These are phyloP conservation scores for Eonycteris spelaea DNA, from an alignment of 2,113 vertebrate genomes.

Conservation along the genomic window DNA sequence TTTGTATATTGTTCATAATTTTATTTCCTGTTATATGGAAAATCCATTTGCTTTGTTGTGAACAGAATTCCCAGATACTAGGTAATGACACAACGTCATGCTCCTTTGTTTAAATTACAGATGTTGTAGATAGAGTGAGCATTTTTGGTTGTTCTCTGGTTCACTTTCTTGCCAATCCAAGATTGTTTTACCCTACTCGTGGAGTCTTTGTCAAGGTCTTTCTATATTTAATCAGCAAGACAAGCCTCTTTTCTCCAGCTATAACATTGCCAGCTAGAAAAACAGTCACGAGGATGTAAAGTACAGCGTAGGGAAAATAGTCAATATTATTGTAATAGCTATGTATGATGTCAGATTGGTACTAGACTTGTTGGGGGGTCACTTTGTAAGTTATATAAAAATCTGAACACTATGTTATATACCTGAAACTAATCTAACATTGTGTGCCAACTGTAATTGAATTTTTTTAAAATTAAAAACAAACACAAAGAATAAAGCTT, in stretches of 20 bases:
- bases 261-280: neutral
- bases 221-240: conserved; percentile 5
- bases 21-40: conserved; percentile 25
- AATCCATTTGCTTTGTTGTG: conserved; percentile 9
- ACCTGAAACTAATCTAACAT: neutral
- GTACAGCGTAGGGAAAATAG: too few species aligned
- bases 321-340: neutral
- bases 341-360: neutral
- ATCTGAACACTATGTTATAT: neutral
- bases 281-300: neutral
- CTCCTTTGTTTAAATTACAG: neutral
- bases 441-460: neutral
- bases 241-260: neutral
- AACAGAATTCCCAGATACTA: conserved; percentile 29
- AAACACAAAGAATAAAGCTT: neutral
- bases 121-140: neutral
- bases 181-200: neutral
- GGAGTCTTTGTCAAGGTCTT: neutral
- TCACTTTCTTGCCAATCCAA: conserved; percentile 25
- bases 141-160: neutral
- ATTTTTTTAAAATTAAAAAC: neutral
- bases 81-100: neutral
- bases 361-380: neutral
- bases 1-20: conserved; percentile 38
- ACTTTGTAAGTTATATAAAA: neutral